A percentile compares a stretch with the other conserved stretches of the same genome.
Conservation (phyloP, 2,888 invertebrate genomes). For the Epistrophella euchroma region DNA sequence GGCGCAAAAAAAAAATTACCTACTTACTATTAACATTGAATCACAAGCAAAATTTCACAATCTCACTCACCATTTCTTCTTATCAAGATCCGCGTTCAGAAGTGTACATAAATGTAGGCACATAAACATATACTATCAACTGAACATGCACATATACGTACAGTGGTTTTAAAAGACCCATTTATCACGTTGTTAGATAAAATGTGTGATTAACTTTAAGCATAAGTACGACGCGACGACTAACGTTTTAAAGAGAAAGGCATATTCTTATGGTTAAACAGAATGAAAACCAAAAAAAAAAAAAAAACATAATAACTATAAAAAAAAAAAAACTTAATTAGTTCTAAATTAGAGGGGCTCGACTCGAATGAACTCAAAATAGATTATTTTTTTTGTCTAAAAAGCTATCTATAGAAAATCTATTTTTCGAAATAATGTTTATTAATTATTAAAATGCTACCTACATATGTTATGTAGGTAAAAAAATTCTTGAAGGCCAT, state of each 20-base stretch:
- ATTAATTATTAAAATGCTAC: not conserved
- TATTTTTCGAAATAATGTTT: conserved; percentile 7
- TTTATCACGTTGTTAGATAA: conserved; percentile 61
- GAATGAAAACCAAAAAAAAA: conserved; percentile 5
- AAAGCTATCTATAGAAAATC: not conserved
- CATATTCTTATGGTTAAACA: conserved; percentile 32
- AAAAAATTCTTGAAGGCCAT: conserved; percentile 9
- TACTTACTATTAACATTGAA: conserved; percentile 28
- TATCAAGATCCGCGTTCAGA: conserved; percentile 1
- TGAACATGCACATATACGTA: not conserved
- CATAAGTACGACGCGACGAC: conserved; percentile 7
- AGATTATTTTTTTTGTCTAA: not conserved
- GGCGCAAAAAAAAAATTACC: not conserved
- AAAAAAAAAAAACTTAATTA: conserved; percentile 60
- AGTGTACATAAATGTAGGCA: not conserved
- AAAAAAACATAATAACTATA: conserved; percentile 18
- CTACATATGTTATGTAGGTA: not conserved
- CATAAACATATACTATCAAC: not conserved
- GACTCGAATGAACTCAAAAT: conserved; percentile 11
- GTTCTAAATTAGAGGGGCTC: conserved; percentile 51
- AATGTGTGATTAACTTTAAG: conserved; percentile 56
- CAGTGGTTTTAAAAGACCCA: conserved; percentile 65
- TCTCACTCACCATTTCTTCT: conserved; percentile 16
- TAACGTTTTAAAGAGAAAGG: conserved; percentile 44
- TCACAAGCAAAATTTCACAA: conserved; percentile 54